phyloP scores from a whole-genome alignment of 2,888 invertebrate genomes.

The Tromatobia lineatoria region DNA sequence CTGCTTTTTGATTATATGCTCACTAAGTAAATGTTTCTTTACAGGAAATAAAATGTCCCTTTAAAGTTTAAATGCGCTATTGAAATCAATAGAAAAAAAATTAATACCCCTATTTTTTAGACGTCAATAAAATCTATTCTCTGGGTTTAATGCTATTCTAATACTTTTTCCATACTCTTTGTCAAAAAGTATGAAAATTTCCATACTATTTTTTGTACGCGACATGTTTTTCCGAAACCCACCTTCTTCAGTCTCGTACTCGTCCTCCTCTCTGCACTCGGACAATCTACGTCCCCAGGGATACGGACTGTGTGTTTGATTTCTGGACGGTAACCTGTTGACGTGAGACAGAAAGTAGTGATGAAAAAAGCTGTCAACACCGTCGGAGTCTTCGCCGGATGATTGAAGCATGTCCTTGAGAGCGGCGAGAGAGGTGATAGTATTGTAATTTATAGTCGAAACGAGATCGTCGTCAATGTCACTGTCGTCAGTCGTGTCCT shows the following conservation, averaged over 20 bases:
- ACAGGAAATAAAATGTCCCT: too few species aligned
- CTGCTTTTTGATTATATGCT: too few species aligned
- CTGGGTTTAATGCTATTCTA: too few species aligned
- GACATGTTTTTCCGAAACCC: constrained; percentile 29
- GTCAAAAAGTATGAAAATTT: too few species aligned
- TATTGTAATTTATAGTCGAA: constrained; percentile 90
- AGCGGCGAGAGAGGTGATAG: constrained; percentile 89
- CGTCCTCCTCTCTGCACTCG: constrained; percentile 94
- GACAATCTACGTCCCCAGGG: constrained; percentile 88
- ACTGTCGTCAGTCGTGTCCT: constrained; percentile 86
- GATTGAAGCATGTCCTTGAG: constrained; percentile 90
- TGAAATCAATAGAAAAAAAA: too few species aligned
- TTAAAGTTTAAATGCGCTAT: too few species aligned
- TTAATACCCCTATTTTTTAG: too few species aligned
- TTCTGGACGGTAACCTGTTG: constrained; percentile 89
- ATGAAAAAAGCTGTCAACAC: constrained; percentile 89
- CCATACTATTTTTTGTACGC: too few species aligned
- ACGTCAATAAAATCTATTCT: too few species aligned
- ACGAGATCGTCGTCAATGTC: constrained; percentile 89
- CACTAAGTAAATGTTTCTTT: too few species aligned
- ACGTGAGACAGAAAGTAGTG: constrained; percentile 92
- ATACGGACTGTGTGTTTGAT: constrained; percentile 85
- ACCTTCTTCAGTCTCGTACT: constrained; percentile 88
- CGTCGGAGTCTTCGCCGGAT: constrained; percentile 86
- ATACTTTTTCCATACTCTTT: too few species aligned